These are phyloP conservation scores for Synodontis membranacea DNA, from an alignment of 2,113 vertebrate species.

Conservation along the genomic window DNA sequence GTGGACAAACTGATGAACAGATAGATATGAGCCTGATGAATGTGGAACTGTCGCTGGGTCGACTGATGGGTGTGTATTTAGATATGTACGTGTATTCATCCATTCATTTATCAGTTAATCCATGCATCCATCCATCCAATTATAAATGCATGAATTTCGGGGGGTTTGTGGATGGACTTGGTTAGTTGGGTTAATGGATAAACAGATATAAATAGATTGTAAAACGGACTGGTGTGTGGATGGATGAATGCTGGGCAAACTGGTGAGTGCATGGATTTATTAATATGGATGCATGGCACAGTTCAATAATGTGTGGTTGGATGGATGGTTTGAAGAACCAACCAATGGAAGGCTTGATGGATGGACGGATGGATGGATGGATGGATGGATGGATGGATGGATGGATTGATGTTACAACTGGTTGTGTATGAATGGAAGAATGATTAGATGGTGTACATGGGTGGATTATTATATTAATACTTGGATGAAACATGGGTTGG, in stretches of 20 bases:
- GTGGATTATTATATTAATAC: background rate
- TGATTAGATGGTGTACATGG: background rate
- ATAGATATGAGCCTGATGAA: background rate
- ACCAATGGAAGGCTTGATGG: background rate
- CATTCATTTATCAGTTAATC: background rate
- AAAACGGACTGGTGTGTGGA: background rate
- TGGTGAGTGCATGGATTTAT: background rate
- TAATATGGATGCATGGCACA: background rate
- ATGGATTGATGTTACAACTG: background rate
- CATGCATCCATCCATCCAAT: background rate
- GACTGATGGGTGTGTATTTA: background rate
- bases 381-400: background rate
- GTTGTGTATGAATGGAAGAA: background rate
- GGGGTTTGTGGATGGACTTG: background rate
- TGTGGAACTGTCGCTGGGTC: no score
- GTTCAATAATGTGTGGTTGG: constrained; percentile 40
- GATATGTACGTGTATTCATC: background rate
- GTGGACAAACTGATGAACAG: background rate
- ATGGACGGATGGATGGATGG: background rate
- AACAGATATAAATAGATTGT: background rate
- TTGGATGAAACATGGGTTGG: no score
- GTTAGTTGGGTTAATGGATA: background rate
- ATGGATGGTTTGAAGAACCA: background rate
- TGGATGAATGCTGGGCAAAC: background rate
- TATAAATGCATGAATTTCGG: background rate